Base-by-base conservation (phyloP, 2,888 invertebrate species). In the Pteria penguin region DNA sequence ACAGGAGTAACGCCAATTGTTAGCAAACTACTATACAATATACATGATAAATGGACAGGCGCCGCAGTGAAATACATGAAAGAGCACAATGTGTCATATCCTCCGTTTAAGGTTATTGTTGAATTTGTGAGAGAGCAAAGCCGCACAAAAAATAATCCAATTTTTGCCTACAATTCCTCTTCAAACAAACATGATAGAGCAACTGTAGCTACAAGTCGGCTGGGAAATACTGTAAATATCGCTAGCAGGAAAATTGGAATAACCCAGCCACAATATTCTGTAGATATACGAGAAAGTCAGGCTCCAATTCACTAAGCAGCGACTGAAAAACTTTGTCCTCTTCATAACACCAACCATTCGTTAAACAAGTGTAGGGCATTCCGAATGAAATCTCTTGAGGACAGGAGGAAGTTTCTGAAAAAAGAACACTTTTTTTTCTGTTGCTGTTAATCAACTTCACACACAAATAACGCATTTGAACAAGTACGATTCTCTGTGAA, bases 381-480 rank as follows among this genome's bases (percentile, higher is more conserved):
- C 54, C 26, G 45, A 24, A 29, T 45, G 1, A 72, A 29, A 65
- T 8, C 75, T 2, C 27, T 75, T 14, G 54, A 70, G 27, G 70
- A 75, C 4, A 57, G 75, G 29, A 70, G 14, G 24, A 27, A 69
- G 29, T 32, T 54, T 45, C 36, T 75, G 8, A 22, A 57, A 33
- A 55, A 63, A 11, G 45, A 65, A 22, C 11, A 54, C 24, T 24
- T 75, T 18, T 75, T 62, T 24, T 75, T 72, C 18, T 22, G 62
- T 11, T 70, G 62, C 55, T 70, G 69, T 55, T 54, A 62, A 52
- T 62, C 55, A 8, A 62, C n/a, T 24, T 26, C 62, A 36, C 75
- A 75, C 29, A 31, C 45, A 18, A 22, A 27, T 3, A 31, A 24
- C 29, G 29, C n/a, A n/a, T 27, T n/a, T 75, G 75, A 26, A 62